Conservation (phyloP, 2,113 vertebrate genomes). For the Vidua chalybeata region DNA sequence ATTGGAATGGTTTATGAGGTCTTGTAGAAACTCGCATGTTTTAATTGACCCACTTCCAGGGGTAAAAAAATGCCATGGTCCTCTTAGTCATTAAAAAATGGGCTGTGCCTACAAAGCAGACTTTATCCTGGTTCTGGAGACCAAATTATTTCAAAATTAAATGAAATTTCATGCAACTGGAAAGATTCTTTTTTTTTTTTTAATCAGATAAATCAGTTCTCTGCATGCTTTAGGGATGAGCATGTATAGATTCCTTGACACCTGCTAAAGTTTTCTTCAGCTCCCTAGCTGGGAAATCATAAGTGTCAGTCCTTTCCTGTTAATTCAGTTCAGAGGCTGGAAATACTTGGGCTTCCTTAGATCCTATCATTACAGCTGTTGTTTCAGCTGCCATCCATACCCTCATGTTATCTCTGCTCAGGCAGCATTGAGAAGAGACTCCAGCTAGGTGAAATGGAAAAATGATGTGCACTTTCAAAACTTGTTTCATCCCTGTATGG, state of each 20-base stretch:
- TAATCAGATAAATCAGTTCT: constrained; percentile 16
- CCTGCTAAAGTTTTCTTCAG: constrained; percentile 15
- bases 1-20: not conserved
- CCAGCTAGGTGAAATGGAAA: not conserved
- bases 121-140: not conserved
- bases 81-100: not conserved
- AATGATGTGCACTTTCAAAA: not conserved
- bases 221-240: not conserved
- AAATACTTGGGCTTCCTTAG: not conserved
- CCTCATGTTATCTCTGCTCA: not conserved
- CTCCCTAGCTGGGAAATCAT: not conserved
- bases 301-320: constrained; percentile 31
- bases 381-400: constrained; percentile 44
- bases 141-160: not conserved
- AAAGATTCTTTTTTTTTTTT: not conserved
- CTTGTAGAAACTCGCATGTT: not conserved
- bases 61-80: not conserved
- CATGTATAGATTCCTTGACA: not conserved
- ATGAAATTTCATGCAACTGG: not conserved
- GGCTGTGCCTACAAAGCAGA: not conserved
- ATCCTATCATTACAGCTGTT: constrained; percentile 39
- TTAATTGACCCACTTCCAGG: not conserved
- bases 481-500: not conserved
- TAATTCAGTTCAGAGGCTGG: constrained; percentile 35
- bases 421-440: not conserved